phyloP scores from a whole-genome alignment of 2,888 invertebrate species.

The Rhopalosiphum nymphaeae region DNA sequence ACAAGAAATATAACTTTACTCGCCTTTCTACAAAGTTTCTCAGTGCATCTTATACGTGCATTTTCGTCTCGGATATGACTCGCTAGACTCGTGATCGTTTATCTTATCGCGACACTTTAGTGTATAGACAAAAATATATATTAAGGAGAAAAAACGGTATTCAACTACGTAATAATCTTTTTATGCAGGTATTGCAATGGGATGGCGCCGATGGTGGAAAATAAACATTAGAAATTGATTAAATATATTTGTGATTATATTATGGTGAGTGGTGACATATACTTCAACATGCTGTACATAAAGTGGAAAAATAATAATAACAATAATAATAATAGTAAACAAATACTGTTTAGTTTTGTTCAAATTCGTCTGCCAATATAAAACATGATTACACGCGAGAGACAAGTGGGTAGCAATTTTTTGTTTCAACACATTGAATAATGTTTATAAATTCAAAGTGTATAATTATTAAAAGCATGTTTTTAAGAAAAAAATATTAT shows the following conservation, averaged over 20 bases:
- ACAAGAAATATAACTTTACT: not conserved
- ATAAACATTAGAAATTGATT: not conserved
- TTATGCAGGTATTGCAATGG: not conserved
- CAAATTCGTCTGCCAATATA: not conserved
- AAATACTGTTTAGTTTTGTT: not conserved
- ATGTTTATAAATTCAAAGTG: not conserved
- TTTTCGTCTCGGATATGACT: not conserved
- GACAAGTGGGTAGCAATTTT: not conserved
- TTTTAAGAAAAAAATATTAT: not conserved
- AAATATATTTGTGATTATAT: not conserved
- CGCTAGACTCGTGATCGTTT: slow-evolving; percentile 36
- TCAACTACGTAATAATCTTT: not conserved
- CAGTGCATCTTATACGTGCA: not conserved
- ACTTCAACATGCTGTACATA: not conserved
- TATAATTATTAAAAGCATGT: not conserved
- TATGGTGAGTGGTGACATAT: not conserved
- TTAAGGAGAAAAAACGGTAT: not conserved
- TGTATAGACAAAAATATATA: not conserved
- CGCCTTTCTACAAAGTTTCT: not conserved
- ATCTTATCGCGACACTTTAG: slow-evolving; percentile 14
- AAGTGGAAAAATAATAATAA: not conserved
- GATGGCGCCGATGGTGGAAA: not conserved
- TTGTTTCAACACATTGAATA: not conserved
- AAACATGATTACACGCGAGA: not conserved
- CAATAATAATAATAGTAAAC: not conserved